Evolutionary conservation across 2,888 invertebrate species (phyloP).

Genomic region (Hemistola chrysoprasaria): DNA sequence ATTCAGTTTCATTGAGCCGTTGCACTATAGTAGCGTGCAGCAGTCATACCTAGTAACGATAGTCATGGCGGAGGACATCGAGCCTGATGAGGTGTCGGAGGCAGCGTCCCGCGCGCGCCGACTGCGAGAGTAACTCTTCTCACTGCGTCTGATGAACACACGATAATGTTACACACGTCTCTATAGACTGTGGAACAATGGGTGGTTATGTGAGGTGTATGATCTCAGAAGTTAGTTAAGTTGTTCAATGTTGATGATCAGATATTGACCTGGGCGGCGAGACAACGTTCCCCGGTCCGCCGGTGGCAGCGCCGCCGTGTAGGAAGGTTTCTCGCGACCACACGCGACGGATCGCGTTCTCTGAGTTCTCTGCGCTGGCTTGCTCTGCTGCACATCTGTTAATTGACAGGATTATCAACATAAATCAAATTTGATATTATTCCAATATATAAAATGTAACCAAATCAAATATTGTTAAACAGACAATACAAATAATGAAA

Average conservation of each 20-base stretch:
- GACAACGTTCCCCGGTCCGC: conserved; percentile 77
- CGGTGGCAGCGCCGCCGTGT: conserved; percentile 87
- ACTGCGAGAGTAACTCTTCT: conserved; percentile 67
- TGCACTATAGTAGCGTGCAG: no score
- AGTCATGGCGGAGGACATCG: conserved; percentile 78
- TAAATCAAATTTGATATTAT: background rate
- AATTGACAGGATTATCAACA: background rate
- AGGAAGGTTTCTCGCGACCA: conserved; percentile 90
- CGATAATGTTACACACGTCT: no score
- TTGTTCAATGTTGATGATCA: no score
- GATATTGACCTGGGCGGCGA: conserved; percentile 41
- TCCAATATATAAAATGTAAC: no score
- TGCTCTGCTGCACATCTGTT: conserved; percentile 44
- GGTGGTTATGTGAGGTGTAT: no score
- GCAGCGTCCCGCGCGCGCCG: conserved; percentile 56
- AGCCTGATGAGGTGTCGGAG: conserved; percentile 69
- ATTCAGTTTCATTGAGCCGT: no score
- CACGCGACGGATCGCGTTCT: conserved; percentile 65
- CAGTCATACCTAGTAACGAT: conserved; percentile 78
- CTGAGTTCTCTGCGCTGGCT: conserved; percentile 36
- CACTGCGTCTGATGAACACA: conserved; percentile 74
- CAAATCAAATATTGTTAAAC: no score
- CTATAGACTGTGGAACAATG: no score
- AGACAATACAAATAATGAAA: no score
- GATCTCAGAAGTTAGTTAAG: no score